Conservation (phyloP, 2,113 vertebrate genomes). For the Pangasianodon gigas region DNA sequence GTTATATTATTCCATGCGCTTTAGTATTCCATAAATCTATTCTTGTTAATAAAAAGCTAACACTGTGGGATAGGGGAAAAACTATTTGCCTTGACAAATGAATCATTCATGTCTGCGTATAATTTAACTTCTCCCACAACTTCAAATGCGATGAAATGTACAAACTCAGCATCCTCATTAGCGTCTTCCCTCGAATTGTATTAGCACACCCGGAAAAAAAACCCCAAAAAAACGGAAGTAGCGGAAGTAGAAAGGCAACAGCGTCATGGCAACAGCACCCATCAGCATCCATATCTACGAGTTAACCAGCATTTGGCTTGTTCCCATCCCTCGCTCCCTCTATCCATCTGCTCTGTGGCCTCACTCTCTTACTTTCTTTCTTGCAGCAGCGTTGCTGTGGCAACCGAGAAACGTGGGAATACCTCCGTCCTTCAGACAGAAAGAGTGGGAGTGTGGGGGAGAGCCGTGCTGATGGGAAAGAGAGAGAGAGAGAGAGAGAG, state of each 20-base stretch:
- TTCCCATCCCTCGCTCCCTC: slow-evolving; percentile 58
- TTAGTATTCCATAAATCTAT: no score
- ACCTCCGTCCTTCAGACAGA: slow-evolving; percentile 80
- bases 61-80: no score
- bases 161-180: background rate
- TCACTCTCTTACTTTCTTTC: slow-evolving; percentile 61
- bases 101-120: no score
- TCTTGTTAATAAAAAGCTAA: no score
- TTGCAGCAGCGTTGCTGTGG: slow-evolving; percentile 78
- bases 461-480: slow-evolving; percentile 31
- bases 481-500: slow-evolving; percentile 40
- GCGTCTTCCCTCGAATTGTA: no score
- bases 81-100: no score
- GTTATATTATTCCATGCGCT: no score
- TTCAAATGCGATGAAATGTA: no score
- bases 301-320: slow-evolving; percentile 71
- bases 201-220: background rate
- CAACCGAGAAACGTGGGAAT: slow-evolving; percentile 78
- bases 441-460: slow-evolving; percentile 45
- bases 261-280: background rate
- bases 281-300: slow-evolving; percentile 45
- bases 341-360: slow-evolving; percentile 61
- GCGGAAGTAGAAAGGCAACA: background rate
- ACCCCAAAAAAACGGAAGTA: no score
- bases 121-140: no score